These are phyloP conservation scores for Tanypteryx hageni DNA, from an alignment of 2,888 invertebrate species.

Conservation along the genomic window DNA sequence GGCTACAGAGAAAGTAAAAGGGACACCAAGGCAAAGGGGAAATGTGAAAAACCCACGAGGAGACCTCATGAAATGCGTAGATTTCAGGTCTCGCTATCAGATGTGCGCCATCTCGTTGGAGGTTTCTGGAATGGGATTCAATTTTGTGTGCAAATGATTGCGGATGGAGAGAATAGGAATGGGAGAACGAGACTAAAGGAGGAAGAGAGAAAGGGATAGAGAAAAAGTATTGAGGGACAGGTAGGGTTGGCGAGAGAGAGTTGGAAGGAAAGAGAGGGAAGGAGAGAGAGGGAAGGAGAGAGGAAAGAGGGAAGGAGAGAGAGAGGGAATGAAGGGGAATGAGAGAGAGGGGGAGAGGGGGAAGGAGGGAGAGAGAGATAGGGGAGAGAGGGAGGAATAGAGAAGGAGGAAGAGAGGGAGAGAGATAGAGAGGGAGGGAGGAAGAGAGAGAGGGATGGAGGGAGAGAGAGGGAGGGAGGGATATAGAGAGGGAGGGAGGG, in stretches of 20 bases:
- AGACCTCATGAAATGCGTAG: no score
- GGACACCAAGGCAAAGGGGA: no score
- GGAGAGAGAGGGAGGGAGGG: no score
- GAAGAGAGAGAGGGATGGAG: no score
- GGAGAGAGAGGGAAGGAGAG: not conserved
- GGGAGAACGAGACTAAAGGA: not conserved
- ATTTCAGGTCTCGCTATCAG: no score
- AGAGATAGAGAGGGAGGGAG: not conserved
- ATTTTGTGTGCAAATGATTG: no score
- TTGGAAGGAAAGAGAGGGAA: not conserved
- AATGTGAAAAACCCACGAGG: no score
- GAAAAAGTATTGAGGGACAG: not conserved
- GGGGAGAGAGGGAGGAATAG: not conserved
- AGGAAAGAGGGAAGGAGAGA: not conserved
- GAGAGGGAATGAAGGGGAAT: not conserved
- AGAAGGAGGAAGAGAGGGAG: not conserved
- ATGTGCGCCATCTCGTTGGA: no score
- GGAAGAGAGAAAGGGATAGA: not conserved
- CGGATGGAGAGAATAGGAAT: no score
- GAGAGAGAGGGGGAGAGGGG: not conserved
- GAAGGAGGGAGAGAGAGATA: not conserved
- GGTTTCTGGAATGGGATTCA: no score
- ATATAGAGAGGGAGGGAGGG: no score
- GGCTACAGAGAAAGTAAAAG: no score
- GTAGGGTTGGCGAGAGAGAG: not conserved